phyloP scores from a whole-genome alignment of 1,140 invertebrate genomes.

The Lithobius niger region DNA sequence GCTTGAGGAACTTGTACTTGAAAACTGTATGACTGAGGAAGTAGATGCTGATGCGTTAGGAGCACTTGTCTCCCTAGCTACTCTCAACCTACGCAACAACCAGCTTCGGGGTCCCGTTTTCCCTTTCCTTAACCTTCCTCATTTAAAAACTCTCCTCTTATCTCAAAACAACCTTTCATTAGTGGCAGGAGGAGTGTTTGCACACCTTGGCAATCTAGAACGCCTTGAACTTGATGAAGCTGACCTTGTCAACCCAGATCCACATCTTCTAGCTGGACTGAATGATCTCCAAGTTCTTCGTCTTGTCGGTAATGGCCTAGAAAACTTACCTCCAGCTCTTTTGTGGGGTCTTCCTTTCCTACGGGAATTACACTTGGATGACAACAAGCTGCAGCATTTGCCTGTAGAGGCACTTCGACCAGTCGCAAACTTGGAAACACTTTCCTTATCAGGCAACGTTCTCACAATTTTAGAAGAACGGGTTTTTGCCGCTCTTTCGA shows the following conservation, averaged over 20 bases:
- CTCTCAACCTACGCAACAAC: conserved; percentile 58
- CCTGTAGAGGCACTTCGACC: conserved; percentile 44
- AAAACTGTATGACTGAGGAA: conserved; percentile 43
- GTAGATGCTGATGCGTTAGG: conserved; percentile 49
- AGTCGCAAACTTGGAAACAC: conserved; percentile 48
- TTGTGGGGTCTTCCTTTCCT: conserved; percentile 18
- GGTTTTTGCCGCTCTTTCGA: conserved; percentile 16
- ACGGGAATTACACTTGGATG: conserved; percentile 22
- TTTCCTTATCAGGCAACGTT: conserved; percentile 20
- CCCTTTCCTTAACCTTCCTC: conserved; percentile 13
- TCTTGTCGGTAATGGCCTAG: conserved; percentile 18
- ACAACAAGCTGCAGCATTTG: conserved; percentile 23
- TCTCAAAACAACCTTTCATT: conserved; percentile 32
- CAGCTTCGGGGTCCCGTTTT: conserved; percentile 34
- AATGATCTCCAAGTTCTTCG: conserved; percentile 10
- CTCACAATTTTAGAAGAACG: conserved; percentile 16
- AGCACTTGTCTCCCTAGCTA: conserved; percentile 47
- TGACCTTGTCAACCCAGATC: conserved; percentile 8
- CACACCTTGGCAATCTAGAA: conserved; percentile 57
- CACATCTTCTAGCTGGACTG: conserved; percentile 10
- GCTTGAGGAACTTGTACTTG: conserved; percentile 41
- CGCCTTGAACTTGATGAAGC: conserved; percentile 45
- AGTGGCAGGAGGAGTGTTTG: conserved; percentile 48
- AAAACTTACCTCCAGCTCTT: conserved; percentile 13
- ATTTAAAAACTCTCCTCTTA: conserved; percentile 4